Evolutionary conservation across 2,888 invertebrate species (phyloP).

Genomic region (Odontocerum albicorne): DNA sequence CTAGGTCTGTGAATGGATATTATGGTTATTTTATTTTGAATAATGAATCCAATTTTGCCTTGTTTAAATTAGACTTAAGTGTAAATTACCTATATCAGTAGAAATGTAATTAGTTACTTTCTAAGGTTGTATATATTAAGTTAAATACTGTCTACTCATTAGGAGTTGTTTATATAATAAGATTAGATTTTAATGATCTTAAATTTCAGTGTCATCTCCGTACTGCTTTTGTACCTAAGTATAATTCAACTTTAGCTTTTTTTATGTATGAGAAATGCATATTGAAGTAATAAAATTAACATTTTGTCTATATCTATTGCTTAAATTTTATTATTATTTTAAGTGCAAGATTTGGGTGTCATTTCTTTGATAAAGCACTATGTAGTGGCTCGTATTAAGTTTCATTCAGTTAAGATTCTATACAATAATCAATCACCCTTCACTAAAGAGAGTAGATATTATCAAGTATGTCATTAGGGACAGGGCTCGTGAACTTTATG

Average conservation of each 20-base stretch:
- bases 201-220: conserved; percentile 28
- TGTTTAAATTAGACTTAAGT: conserved; percentile 23
- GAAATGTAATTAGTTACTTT: conserved; percentile 17
- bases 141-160: conserved; percentile 11
- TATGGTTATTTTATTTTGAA: conserved; percentile 14
- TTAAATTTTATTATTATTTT: conserved; percentile 12
- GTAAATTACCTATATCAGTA: conserved; percentile 22
- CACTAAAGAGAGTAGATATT: conserved; percentile 28
- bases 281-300: background rate
- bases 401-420: conserved; percentile 15
- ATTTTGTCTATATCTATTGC: conserved; percentile 7
- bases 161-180: conserved; percentile 27
- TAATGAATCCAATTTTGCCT: conserved; percentile 29
- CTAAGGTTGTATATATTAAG: conserved; percentile 24
- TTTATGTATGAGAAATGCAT: background rate
- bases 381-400: conserved; percentile 10
- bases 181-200: conserved; percentile 21
- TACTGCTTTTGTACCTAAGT: conserved; percentile 35
- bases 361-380: conserved; percentile 22
- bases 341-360: conserved; percentile 25
- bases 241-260: conserved; percentile 11
- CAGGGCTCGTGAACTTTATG: conserved; percentile 29
- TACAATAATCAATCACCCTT: conserved; percentile 3
- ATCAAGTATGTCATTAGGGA: conserved; percentile 27
- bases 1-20: too few relatives aligned